Evolutionary conservation across 2,888 invertebrate species (phyloP), one percentile per base, ranked within the genome.

Genomic region (Tenthredo distinguenda): DNA sequence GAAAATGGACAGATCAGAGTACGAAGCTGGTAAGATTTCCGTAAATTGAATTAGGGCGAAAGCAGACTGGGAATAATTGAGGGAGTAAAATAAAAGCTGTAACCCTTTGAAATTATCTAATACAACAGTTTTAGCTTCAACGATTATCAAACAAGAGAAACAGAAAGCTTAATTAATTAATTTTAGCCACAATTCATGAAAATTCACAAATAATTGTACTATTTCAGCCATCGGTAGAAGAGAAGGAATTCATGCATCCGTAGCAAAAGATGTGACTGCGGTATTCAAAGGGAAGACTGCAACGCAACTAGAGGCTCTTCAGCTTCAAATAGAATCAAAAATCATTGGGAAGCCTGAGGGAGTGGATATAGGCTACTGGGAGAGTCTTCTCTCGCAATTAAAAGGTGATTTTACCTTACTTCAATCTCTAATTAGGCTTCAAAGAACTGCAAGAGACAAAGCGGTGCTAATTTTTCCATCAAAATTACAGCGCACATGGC

Each of bases 281-380:
- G 97, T 99, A 40, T 99, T 99, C 94, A 98, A 98, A 91, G 98
- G 99, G 77, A 99, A 99, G 95, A 97, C 97, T 0, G 97, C 98
- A 1, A 94, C 95, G 3, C 98, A 99, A 93, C 94, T 99, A 88
- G 96, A 96, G 89, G 96, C 97, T 85, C 94, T 99, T 88, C 97
- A 98, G 91, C 94, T 95, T 40, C 97, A 97, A 93, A 99, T 99
- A 90, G 97, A 98, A 93, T 94, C 94, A 21, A 99, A 99, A 94
- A 97, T 99, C 86, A 95, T 95, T 89, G 96, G 97, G 0, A 96
- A 97, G 87, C 96, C 96, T 72, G 98, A 98, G 94, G 99, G 98
- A 21, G 96, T 99, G 74, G 99, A 99, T 94, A 97, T 99, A 87
- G 98, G 98, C 74, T 99, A 99, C 94, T 99, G 99, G 99, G 99